phyloP scores from a whole-genome alignment of 2,797 vertebrate species.

The Vultur gryphus region DNA sequence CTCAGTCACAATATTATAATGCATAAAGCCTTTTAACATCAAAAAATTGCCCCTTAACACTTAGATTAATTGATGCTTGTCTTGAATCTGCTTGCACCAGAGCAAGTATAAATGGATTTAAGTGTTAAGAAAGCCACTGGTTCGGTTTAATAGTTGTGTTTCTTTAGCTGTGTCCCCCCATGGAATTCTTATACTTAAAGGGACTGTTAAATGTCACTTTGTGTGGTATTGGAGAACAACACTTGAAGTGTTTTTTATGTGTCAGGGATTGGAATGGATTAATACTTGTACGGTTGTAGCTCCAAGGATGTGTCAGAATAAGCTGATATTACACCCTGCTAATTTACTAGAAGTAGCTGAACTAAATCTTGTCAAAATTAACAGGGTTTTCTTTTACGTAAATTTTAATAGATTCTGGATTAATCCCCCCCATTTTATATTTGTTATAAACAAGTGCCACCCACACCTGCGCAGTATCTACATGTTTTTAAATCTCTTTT shows the following conservation, averaged over 20 bases:
- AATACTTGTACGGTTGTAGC: neutral
- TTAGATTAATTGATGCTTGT: constrained; percentile 34
- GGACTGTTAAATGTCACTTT: neutral
- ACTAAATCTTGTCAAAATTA: neutral
- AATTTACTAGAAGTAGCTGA: neutral
- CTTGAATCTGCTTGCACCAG: neutral
- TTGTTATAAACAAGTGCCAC: neutral
- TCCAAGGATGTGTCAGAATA: neutral
- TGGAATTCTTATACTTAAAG: neutral
- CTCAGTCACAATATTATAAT: neutral
- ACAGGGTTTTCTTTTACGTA: neutral
- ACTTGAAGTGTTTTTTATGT: neutral
- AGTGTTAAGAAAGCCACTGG: neutral
- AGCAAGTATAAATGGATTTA: neutral
- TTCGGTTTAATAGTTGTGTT: neutral
- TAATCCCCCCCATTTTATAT: neutral
- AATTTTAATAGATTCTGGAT: neutral
- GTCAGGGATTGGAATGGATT: neutral
- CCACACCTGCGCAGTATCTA: neutral
- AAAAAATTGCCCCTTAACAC: constrained; percentile 15
- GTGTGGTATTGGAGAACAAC: neutral
- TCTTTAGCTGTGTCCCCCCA: neutral
- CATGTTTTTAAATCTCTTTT: neutral
- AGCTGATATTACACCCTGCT: neutral
- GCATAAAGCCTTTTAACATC: neutral